Evolutionary conservation across 1,140 invertebrate genomes (phyloP), one percentile per base, ranked within the genome.

Genomic region (Ylistrum balloti): DNA sequence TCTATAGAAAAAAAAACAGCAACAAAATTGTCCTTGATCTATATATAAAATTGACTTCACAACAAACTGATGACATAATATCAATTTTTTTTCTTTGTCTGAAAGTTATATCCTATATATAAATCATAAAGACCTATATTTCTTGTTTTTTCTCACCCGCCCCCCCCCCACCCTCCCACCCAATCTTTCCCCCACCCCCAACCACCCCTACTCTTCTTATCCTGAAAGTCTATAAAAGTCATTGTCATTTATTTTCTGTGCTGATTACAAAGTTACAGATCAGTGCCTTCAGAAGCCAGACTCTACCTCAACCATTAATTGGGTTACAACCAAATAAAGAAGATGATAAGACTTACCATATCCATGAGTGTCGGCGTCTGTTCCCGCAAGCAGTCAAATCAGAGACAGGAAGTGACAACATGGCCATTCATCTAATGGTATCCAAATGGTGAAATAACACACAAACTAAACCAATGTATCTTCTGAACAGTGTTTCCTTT

Each of bases 381-480:
- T 11, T 74, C 56, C 56, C 56, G 22, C 56, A 74, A n/a, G 56
- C 56, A 9, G 56, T 74, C 22, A 74, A 74, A 74, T 74, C 56
- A 74, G 56, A 74, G 56, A n/a, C n/a, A n/a, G 56, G 56, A n/a
- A 74, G 56, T 28, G 56, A 74, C 56, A 74, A 74, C 56, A 74
- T 74, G 9, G 13, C 56, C 56, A 74, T 74, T 74, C 56, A 74
- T 74, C 56, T 74, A 74, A 74, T 74, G 22, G 56, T 74, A 74
- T 74, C 56, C 56, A 1, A 74, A 74, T 7, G 22, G 20, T 74
- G 56, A 74, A 74, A 74, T 28, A 74, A 28, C 9, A 9, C 56
- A n/a, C 56, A n/a, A 74, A 74, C 2, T 20, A 48, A 74, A 74
- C n/a, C 56, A 17, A n/a, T 74, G 0, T 74, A n/a, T 74, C n/a